Base-by-base conservation (phyloP, 2,888 invertebrate genomes). In the Zaprionus bogoriensis region DNA sequence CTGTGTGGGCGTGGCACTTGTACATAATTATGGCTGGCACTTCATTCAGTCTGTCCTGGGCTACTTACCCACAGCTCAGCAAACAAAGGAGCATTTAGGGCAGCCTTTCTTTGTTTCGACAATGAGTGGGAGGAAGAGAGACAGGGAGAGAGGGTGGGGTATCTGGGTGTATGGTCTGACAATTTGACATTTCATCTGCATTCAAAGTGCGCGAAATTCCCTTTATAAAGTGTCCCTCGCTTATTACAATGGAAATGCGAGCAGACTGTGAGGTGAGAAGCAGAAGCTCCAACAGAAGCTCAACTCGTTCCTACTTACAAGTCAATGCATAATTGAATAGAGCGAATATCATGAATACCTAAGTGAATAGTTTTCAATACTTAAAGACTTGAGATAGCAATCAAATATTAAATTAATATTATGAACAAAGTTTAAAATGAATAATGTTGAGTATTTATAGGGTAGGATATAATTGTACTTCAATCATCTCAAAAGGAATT, bases 1-100 rank as follows among this genome's bases (percentile, higher is more conserved):
- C 52, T 44, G 52, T 25, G 65, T 67, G 72, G 77, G 86, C 79
- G 82, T 82, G 73, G 79, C 73, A 82, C 39, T 50, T 73, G 66
- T 79, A 72, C 72, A 69, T 72, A 82, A 85, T 80, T 85, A 82
- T 61, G 67, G 46, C 51, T 67, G 86, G 63, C 86, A 82, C 79
- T 78, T 73, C 67, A 78, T 77, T 70, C 62, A 47, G 54, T 52
- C 58, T 54, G 68, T 77, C 75, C 62, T 68, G 54, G 70, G 82
- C 79, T 73, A 73, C 63, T 73, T 73, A 65, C 5, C 50, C 6
- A 5, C n/a, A 14, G 22, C 47, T 48, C n/a, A n/a, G 17, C 55
- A 64, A 48, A 68, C 64, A 74, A 74, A 59, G 42, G 23, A 63
- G 39, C 42, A 50, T 74, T 55, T 64, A 17, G 45, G 39, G 38